These are phyloP conservation scores for Dinomys branickii DNA, from an alignment of 2,113 vertebrate genomes.

Conservation along the genomic window DNA sequence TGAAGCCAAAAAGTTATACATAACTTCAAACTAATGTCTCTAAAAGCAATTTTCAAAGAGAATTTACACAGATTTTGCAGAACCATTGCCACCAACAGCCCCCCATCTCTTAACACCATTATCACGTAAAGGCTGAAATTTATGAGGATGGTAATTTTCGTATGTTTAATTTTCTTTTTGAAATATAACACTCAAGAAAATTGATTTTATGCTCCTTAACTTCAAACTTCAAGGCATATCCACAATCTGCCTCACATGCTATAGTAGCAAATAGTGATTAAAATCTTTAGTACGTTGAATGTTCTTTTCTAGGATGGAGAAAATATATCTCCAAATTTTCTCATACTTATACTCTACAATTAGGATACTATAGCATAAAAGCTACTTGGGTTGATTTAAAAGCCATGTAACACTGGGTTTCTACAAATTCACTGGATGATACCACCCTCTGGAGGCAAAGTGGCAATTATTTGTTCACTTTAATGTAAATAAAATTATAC, in stretches of 20 bases:
- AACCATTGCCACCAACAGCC: accelerated
- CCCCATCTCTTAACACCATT: too few relatives aligned
- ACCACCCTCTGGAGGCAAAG: neutral
- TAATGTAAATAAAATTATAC: neutral
- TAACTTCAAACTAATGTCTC: neutral
- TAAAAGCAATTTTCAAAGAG: neutral
- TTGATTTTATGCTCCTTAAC: neutral
- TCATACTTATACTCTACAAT: neutral
- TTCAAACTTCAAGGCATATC: neutral
- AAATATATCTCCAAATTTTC: neutral
- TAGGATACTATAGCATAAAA: neutral
- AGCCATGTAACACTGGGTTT: neutral
- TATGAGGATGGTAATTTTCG: neutral
- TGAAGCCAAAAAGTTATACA: neutral
- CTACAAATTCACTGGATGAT: neutral
- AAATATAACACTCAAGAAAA: neutral
- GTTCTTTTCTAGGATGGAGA: neutral
- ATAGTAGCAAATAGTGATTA: neutral
- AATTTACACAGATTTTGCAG: neutral
- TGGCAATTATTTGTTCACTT: neutral
- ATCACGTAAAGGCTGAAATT: neutral
- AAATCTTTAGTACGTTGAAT: neutral
- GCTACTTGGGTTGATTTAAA: neutral
- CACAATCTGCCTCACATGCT: neutral
- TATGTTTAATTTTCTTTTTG: neutral